Conservation (phyloP, 2,888 invertebrate species). For the Hyposoter didymator region DNA sequence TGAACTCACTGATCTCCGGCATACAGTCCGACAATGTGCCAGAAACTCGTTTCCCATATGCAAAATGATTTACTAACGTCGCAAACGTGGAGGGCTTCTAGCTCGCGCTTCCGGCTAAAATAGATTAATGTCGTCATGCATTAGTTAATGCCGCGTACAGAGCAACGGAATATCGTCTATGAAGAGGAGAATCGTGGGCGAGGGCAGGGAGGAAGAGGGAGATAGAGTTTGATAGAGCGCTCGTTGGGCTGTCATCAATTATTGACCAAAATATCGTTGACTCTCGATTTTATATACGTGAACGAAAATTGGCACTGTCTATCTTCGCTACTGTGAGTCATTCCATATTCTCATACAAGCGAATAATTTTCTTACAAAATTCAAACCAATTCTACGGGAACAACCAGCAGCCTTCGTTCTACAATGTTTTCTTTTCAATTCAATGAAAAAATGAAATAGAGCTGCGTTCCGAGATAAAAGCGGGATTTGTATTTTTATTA, state of each 20-base stretch:
- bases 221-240: slow-evolving; percentile 1
- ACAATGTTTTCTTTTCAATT: background rate
- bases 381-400: background rate
- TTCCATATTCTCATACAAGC: background rate
- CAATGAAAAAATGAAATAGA: background rate
- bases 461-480: background rate
- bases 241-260: slow-evolving; percentile 68
- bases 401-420: background rate
- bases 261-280: slow-evolving; percentile 75
- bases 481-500: background rate
- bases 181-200: slow-evolving; percentile 26
- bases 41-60: slow-evolving; percentile 72
- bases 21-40: slow-evolving; percentile 64
- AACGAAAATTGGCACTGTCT: slow-evolving; percentile 56
- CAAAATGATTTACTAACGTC: slow-evolving; percentile 78
- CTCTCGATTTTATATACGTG: slow-evolving; percentile 59
- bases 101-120: slow-evolving; percentile 74
- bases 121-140: slow-evolving; percentile 77
- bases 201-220: background rate
- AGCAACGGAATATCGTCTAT: slow-evolving; percentile 62
- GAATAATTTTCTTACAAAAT: background rate
- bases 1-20: slow-evolving; percentile 67
- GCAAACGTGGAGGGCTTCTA: slow-evolving; percentile 46
- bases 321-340: background rate
- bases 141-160: slow-evolving; percentile 75